Evolutionary conservation across 2,797 vertebrate genomes (phyloP).

Genomic region (Triplophysa bombifrons): DNA sequence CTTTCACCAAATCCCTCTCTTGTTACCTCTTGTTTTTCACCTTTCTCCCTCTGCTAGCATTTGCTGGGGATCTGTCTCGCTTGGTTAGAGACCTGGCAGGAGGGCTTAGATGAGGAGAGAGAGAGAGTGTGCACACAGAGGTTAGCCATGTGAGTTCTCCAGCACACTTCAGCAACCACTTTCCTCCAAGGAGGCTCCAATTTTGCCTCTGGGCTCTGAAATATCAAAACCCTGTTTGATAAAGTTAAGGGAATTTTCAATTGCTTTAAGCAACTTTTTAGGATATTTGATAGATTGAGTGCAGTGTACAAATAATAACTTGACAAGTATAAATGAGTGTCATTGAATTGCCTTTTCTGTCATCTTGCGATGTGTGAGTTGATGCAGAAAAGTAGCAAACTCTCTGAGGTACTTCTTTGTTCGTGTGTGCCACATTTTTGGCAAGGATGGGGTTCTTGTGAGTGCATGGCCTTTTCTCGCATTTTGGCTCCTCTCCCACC

Average conservation of each 20-base stretch:
- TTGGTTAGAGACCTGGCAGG: constrained; percentile 49
- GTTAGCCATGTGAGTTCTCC: constrained; percentile 34
- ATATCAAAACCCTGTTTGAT: constrained; percentile 6
- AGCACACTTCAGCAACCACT: constrained; percentile 31
- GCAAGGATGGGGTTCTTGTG: background rate
- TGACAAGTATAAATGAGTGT: background rate
- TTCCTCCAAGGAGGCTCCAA: background rate
- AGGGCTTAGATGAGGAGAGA: constrained; percentile 47
- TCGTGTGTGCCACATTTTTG: constrained; percentile 4
- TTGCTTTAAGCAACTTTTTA: background rate
- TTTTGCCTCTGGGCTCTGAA: constrained; percentile 12
- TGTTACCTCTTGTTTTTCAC: constrained; percentile 50
- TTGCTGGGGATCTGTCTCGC: constrained; percentile 47
- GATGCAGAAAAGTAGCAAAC: background rate
- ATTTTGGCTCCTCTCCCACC: constrained; percentile 2
- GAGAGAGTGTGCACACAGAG: constrained; percentile 43
- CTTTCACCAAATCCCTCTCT: constrained; percentile 54
- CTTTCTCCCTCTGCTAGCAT: constrained; percentile 51
- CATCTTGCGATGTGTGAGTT: background rate
- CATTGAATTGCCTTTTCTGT: constrained; percentile 2
- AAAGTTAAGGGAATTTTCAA: constrained; percentile 11
- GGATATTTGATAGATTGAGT: background rate
- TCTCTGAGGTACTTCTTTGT: constrained; percentile 14
- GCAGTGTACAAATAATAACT: background rate
- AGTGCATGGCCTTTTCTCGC: constrained; percentile 22